phyloP scores from a whole-genome alignment of 2,888 invertebrate genomes.

The Nysson spinosus region DNA sequence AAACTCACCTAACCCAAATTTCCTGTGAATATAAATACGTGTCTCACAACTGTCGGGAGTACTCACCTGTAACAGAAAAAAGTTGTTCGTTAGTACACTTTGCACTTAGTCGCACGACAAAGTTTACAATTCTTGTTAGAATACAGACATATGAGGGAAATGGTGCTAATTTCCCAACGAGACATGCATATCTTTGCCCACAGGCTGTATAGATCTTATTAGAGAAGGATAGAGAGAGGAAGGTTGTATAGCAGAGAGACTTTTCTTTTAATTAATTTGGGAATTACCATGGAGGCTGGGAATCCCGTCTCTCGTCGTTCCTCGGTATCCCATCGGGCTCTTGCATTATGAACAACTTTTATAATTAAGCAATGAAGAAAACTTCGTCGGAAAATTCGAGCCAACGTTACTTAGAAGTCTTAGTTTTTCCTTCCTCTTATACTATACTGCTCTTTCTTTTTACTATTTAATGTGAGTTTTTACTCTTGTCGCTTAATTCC shows the following conservation, averaged over 20 bases:
- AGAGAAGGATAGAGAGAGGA: conserved; percentile 32
- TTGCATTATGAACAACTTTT: conserved; percentile 64
- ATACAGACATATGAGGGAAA: conserved; percentile 13
- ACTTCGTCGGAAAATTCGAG: conserved; percentile 57
- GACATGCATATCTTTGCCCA: conserved; percentile 16
- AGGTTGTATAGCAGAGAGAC: conserved; percentile 24
- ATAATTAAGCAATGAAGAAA: conserved; percentile 65
- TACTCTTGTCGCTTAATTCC: no score
- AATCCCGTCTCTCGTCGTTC: conserved; percentile 16
- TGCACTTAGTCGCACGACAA: conserved; percentile 10
- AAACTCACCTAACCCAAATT: conserved; percentile 24
- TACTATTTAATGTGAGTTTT: background rate
- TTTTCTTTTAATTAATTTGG: conserved; percentile 65
- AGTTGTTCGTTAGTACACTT: conserved; percentile 36
- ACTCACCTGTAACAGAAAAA: conserved; percentile 65
- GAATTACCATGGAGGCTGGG: conserved; percentile 51
- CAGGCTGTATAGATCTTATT: conserved; percentile 34
- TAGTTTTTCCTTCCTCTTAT: background rate
- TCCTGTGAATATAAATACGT: no score
- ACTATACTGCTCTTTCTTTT: background rate
- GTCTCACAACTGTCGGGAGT: conserved; percentile 16
- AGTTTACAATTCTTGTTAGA: conserved; percentile 4
- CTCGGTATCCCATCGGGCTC: conserved; percentile 40
- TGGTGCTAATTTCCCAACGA: background rate
- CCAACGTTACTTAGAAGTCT: conserved; percentile 11